Evolutionary conservation across 2,888 invertebrate species (phyloP).

Genomic region (Drosophila paracracens): DNA sequence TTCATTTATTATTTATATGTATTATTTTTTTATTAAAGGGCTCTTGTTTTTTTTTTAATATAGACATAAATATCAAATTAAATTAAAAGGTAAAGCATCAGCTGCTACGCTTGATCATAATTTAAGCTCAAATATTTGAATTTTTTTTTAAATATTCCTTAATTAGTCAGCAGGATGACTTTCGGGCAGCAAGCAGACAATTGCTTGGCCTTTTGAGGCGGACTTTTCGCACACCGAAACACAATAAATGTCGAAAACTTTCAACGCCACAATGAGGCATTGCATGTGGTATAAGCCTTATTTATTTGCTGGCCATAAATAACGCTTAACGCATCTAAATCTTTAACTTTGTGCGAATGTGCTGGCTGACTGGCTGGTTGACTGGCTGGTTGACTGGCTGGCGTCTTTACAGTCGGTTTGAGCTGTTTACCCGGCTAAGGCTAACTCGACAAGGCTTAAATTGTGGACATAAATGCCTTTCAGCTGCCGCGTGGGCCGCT

Average conservation of each 20-base stretch:
- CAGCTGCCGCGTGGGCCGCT: conserved; percentile 22
- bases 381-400: conserved; percentile 14
- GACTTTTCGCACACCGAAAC: conserved; percentile 41
- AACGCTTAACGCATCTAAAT: conserved; percentile 81
- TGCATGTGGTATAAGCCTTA: conserved; percentile 80
- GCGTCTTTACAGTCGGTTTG: conserved; percentile 34
- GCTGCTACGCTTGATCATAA: not conserved
- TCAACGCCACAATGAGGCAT: conserved; percentile 80
- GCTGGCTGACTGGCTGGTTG: conserved; percentile 52
- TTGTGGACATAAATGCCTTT: conserved; percentile 52
- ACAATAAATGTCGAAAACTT: conserved; percentile 77
- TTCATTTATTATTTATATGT: not conserved
- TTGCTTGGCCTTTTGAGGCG: conserved; percentile 16
- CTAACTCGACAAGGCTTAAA: conserved; percentile 77
- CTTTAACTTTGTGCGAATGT: conserved; percentile 75
- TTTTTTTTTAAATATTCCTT: conserved; percentile 24
- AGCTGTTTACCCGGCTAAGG: conserved; percentile 72
- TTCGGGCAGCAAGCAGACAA: not conserved
- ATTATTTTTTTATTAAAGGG: not conserved
- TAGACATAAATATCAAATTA: not conserved
- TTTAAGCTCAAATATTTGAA: conserved; percentile 8
- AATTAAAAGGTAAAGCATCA: not conserved
- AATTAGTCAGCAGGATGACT: conserved; percentile 50
- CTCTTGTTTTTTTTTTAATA: not conserved
- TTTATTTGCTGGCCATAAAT: conserved; percentile 79